Evolutionary conservation across 92 coral and sea anemone genomes (phyloP).

Genomic region (Anthopleura xanthogrammica): DNA sequence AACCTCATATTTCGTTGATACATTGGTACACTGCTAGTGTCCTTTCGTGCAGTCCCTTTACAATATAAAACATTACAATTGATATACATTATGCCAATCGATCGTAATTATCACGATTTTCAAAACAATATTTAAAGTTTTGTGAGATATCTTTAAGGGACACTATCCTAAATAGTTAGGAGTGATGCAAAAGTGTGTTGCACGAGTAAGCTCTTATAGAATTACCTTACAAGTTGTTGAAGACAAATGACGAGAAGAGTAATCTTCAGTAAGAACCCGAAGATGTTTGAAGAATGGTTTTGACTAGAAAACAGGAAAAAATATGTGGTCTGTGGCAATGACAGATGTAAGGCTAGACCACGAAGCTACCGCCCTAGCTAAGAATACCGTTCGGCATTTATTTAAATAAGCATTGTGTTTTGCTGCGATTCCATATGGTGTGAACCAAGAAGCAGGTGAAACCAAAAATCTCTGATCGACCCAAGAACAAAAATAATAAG

Average conservation of each 20-base stretch:
- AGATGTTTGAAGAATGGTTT: slow-evolving; percentile 3
- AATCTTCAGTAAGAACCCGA: background rate
- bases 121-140: slow-evolving; percentile 18
- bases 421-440: slow-evolving; percentile 62
- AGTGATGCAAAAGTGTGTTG: background rate
- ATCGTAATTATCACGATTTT: slow-evolving; percentile 22
- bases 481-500: background rate
- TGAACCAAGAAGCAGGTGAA: slow-evolving; percentile 47
- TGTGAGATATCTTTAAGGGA: background rate
- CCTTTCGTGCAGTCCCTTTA: background rate
- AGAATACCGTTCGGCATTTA: slow-evolving; percentile 45
- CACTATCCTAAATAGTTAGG: background rate
- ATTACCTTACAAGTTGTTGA: slow-evolving; percentile 18
- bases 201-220: background rate
- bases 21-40: background rate
- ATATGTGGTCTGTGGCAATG: slow-evolving; percentile 44
- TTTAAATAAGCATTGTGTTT: slow-evolving; percentile 54
- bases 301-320: background rate
- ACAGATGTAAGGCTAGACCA: slow-evolving; percentile 52
- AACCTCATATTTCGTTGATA: background rate
- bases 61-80: background rate
- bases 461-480: background rate
- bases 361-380: slow-evolving; percentile 40
- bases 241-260: background rate
- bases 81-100: slow-evolving; percentile 1